Evolutionary conservation across 2,797 vertebrate species (phyloP).

Genomic region (Lacerta bilineata): DNA sequence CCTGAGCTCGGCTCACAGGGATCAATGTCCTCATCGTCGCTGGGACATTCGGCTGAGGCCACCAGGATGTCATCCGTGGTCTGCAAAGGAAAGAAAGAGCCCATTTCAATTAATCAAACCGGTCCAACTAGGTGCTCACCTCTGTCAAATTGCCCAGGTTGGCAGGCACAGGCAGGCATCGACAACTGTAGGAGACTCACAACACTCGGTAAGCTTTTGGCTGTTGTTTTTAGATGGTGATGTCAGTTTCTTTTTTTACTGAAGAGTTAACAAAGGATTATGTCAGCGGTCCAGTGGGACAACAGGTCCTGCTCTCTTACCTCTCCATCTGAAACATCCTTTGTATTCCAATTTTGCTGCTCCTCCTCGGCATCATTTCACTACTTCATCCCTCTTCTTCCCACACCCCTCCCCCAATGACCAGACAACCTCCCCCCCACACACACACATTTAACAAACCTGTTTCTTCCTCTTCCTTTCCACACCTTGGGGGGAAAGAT

Average conservation of each 20-base stretch:
- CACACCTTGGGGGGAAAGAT: not conserved
- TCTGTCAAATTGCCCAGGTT: not conserved
- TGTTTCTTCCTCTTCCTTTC: not conserved
- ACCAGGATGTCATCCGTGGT: conserved; percentile 94
- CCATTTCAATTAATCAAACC: conserved; percentile 50
- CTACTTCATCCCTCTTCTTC: not conserved
- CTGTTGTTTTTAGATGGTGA: conserved; percentile 44
- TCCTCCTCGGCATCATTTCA: not conserved
- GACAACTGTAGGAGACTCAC: not conserved
- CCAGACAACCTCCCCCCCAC: not conserved
- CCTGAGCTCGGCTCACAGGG: conserved; percentile 99
- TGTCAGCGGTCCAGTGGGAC: conserved; percentile 33
- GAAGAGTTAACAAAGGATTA: conserved; percentile 34
- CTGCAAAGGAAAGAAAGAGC: conserved; percentile 82
- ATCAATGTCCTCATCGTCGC: conserved; percentile 98
- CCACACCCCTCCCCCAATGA: not conserved
- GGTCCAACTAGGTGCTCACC: not conserved
- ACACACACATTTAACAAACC: not conserved
- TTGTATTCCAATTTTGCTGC: not conserved
- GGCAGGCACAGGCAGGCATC: conserved; percentile 2
- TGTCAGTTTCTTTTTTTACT: conserved; percentile 26
- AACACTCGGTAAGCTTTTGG: not conserved
- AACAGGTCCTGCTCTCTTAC: not conserved
- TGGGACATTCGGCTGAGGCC: conserved; percentile 98
- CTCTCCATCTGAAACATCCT: not conserved